phyloP scores from a whole-genome alignment of 2,797 vertebrate genomes.

The Ibycter americanus region DNA sequence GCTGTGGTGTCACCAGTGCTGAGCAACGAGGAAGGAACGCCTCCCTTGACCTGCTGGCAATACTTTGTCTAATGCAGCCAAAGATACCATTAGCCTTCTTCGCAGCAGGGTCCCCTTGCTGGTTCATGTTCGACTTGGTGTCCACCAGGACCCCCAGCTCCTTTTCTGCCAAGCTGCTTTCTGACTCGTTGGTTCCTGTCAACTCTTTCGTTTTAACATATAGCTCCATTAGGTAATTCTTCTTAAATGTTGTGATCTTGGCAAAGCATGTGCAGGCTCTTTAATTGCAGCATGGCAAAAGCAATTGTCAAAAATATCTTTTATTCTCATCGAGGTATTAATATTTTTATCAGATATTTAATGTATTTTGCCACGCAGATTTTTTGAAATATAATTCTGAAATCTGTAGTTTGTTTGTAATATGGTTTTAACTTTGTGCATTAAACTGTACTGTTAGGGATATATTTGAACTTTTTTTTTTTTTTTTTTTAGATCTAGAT shows the following conservation, averaged over 20 bases:
- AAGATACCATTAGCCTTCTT: neutral
- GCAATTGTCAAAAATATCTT: neutral
- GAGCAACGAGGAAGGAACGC: neutral
- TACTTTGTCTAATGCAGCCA: neutral
- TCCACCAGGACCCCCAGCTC: neutral
- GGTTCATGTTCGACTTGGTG: rapidly evolving
- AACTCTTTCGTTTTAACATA: neutral
- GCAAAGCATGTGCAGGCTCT: neutral
- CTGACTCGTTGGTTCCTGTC: neutral
- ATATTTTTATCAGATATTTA: neutral
- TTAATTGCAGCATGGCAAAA: neutral
- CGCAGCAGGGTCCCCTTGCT: neutral
- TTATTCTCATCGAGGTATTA: neutral
- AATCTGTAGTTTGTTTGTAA: neutral
- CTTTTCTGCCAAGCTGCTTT: neutral
- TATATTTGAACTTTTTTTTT: neutral
- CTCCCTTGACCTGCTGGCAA: neutral
- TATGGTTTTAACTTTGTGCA: neutral
- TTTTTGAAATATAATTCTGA: neutral
- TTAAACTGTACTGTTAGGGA: neutral
- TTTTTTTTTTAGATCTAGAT: neutral
- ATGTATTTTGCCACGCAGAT: neutral
- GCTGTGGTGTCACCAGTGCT: neutral
- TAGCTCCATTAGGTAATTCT: neutral
- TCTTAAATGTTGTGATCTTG: neutral